Evolutionary conservation across 1,140 invertebrate genomes (phyloP), one percentile per base, ranked within the genome.

Genomic region (Trichonephila clavata): DNA sequence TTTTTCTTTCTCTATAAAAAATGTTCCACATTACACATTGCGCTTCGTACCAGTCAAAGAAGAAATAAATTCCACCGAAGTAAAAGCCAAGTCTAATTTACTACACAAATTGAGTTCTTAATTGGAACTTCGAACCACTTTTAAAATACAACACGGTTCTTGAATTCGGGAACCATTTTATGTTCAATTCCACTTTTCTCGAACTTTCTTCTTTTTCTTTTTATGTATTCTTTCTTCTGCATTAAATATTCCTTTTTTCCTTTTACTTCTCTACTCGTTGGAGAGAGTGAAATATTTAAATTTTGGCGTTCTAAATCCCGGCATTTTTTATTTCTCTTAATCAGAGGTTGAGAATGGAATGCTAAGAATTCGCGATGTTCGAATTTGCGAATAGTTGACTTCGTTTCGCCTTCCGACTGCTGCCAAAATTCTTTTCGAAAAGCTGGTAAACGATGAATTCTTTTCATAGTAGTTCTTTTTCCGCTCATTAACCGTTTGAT

Each of bases 371-470:
- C 68, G 68, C 27, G 1, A 39, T 27, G 68, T 77, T 32, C 27
- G 24, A 77, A 77, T 77, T 77, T 24, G 24, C 68, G 68, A 77
- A 77, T 77, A 77, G 27, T 77, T 77, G 68, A 39, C 68, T 77
- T 77, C 50, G 50, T 50, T 39, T 71, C 65, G 24, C n/a, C n/a
- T 39, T 77, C 13, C 27, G 68, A 77, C 8, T 77, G 24, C 27
- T 27, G 27, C 1, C 10, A 5, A 27, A 77, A 77, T 77, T 77
- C 27, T 77, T 77, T 27, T 5, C 27, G 24, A 27, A 77, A 32
- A 77, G 24, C 24, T 77, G 4, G 27, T 16, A 32, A 68, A 13
- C 21, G 68, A 77, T 32, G 24, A 77, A 77, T 32, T 77, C 68
- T 77, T 77, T 77, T 39, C 14, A 32, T 32, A 14, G 24, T 13